These are phyloP conservation scores for Pogonognathellus flavescens DNA, from an alignment of 1,140 invertebrate genomes.

Conservation along the genomic window DNA sequence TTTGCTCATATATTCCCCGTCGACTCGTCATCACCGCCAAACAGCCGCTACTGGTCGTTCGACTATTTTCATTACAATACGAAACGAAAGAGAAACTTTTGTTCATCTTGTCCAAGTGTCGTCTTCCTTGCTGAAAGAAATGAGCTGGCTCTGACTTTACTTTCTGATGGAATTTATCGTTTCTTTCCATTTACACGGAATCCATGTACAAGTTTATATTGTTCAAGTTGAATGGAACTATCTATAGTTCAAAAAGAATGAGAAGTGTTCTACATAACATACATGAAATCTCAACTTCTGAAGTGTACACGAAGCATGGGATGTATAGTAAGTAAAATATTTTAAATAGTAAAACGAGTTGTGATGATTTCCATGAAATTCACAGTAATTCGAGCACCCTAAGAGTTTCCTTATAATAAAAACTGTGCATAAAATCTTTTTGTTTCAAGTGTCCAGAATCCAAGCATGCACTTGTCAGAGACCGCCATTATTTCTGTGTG, in stretches of 20 bases:
- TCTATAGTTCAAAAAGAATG: too few relatives aligned
- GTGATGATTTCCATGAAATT: neutral
- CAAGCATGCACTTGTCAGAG: too few relatives aligned
- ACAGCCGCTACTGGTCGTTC: constrained; percentile 12
- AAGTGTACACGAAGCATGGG: too few relatives aligned
- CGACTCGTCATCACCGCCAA: constrained; percentile 37
- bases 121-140: constrained; percentile 20
- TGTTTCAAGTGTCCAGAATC: too few relatives aligned
- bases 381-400: neutral
- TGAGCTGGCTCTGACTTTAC: constrained; percentile 37
- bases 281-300: too few relatives aligned
- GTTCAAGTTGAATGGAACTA: neutral
- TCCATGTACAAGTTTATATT: neutral
- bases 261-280: too few relatives aligned
- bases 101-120: constrained; percentile 45
- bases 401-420: too few relatives aligned
- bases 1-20: constrained; percentile 44
- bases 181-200: constrained; percentile 10
- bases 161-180: constrained; percentile 31
- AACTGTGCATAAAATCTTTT: too few relatives aligned
- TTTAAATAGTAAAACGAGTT: neutral
- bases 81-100: constrained; percentile 33
- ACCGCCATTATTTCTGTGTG: too few relatives aligned
- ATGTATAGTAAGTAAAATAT: neutral
- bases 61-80: constrained; percentile 29